Conservation (phyloP, 2,113 vertebrate genomes). For the Spheniscus mendiculus region DNA sequence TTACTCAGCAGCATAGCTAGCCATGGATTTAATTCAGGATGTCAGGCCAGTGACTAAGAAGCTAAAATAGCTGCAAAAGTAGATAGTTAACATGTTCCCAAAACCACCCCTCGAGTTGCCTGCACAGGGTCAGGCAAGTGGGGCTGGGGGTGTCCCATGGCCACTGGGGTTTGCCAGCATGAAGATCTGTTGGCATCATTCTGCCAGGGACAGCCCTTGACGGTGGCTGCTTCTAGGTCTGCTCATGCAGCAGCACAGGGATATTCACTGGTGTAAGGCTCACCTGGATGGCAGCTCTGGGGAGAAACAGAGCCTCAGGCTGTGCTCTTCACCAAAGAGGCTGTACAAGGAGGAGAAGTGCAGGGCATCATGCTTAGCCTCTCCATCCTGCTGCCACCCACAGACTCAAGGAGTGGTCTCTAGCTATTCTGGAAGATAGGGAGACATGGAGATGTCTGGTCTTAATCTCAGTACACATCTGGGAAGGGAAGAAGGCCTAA, state of each 20-base stretch:
- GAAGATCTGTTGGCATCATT: not conserved
- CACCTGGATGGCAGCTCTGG: not conserved
- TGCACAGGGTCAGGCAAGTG: accelerated
- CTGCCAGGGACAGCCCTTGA: not conserved
- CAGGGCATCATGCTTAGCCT: not conserved
- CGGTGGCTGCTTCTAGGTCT: not conserved
- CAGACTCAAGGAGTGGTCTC: not conserved
- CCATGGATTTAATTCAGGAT: not conserved
- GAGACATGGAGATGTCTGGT: not conserved
- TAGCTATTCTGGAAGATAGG: not conserved
- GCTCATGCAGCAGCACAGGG: not conserved
- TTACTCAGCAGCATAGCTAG: not conserved
- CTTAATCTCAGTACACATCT: not conserved
- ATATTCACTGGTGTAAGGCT: not conserved
- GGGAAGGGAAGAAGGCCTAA: not conserved
- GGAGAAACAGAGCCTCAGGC: not conserved
- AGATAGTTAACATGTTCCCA: not conserved
- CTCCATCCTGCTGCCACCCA: not conserved
- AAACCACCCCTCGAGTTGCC: not conserved
- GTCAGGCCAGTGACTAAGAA: constrained; percentile 22
- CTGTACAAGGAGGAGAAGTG: not conserved
- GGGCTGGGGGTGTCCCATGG: not conserved
- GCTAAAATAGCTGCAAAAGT: constrained; percentile 32
- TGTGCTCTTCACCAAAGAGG: not conserved
- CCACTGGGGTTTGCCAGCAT: not conserved